These are phyloP conservation scores for Ptilonorhynchus violaceus DNA, from an alignment of 2,113 vertebrate genomes.

Conservation along the genomic window DNA sequence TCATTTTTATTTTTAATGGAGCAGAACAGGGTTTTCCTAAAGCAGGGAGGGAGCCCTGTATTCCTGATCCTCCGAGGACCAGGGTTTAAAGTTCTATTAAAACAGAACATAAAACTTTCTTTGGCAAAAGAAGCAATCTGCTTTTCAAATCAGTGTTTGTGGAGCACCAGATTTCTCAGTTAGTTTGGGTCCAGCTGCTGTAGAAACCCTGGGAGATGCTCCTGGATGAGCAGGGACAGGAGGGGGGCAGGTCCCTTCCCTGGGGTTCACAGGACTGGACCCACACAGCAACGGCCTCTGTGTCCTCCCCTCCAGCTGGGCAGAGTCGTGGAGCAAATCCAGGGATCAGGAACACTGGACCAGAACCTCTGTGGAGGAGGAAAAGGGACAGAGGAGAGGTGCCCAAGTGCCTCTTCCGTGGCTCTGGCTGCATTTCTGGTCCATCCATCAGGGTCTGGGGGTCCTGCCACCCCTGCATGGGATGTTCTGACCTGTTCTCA, in stretches of 20 bases:
- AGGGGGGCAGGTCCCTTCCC: neutral
- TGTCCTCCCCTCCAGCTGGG: neutral
- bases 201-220: neutral
- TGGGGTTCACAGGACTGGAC: no score
- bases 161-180: neutral
- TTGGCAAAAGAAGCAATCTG: neutral
- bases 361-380: neutral
- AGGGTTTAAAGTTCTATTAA: neutral
- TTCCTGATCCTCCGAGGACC: neutral
- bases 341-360: rapidly evolving
- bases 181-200: neutral
- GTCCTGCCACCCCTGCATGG: rapidly evolving
- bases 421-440: neutral
- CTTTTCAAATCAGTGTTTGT: neutral
- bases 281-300: neutral
- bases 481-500: neutral
- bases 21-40: neutral
- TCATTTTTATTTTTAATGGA: neutral
- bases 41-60: neutral
- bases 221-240: neutral
- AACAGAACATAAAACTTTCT: neutral
- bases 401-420: rapidly evolving
- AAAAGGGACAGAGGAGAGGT: neutral
- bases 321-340: neutral
- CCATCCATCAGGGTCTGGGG: neutral